These are phyloP conservation scores for Sebastes trivittatus DNA, from an alignment of 2,797 vertebrate genomes.

Conservation along the genomic window DNA sequence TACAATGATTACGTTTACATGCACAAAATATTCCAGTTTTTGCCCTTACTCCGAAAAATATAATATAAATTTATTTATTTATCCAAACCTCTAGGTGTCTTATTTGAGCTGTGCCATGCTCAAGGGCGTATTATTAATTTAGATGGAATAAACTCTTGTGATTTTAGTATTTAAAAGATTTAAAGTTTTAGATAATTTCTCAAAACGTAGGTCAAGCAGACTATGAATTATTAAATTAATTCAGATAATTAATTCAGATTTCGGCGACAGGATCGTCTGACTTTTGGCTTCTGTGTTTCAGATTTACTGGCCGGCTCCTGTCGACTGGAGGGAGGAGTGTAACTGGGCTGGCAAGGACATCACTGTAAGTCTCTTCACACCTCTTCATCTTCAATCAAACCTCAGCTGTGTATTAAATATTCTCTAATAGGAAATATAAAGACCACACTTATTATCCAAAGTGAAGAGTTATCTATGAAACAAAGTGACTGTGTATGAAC, in stretches of 20 bases:
- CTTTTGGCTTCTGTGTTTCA: constrained; percentile 60
- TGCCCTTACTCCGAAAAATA: not conserved
- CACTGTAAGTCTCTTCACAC: constrained; percentile 86
- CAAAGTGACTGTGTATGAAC: not conserved
- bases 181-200: not conserved
- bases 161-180: not conserved
- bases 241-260: not conserved
- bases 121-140: too few species aligned
- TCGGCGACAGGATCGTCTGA: not conserved
- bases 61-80: not conserved
- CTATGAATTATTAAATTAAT: not conserved
- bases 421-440: not conserved
- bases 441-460: not conserved
- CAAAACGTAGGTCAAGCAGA: not conserved
- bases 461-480: not conserved
- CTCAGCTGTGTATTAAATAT: not conserved
- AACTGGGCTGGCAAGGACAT: constrained; percentile 99
- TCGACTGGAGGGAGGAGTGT: constrained; percentile 98
- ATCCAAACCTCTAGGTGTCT: not conserved
- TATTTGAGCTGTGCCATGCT: not conserved
- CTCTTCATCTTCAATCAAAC: not conserved
- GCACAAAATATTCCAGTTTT: not conserved
- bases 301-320: constrained; percentile 96
- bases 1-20: not conserved
- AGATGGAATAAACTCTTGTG: not conserved